Base-by-base conservation (phyloP, 1,140 invertebrate genomes). In the Drosophila cardini region DNA sequence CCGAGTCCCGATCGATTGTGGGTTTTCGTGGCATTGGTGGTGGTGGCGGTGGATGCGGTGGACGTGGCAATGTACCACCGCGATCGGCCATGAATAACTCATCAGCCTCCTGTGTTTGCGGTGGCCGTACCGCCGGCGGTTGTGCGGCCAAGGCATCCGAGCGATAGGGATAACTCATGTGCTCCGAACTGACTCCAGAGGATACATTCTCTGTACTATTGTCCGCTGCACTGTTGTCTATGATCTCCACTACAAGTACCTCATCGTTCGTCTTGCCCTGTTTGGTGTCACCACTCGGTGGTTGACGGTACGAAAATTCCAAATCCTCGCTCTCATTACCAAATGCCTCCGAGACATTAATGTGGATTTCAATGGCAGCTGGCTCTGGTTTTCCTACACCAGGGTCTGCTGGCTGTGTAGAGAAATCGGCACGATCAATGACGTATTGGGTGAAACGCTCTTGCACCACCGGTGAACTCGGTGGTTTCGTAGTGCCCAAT, bases 191-290 rank as follows among this genome's bases (percentile, higher is more conserved):
- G 1, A 21, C 55, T 36, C 58, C 73, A 1, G 45, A 34, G 0
- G 69, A 67, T 4, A 50, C 16, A 6, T 61, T 46, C 21, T 83
- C 79, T 4, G 78, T 80, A 11, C 32, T 40, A 40, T 40, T 40
- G 4, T 40, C 38, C 11, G 38, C 38, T n/a, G 38, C 38, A 13
- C 38, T 79, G 40, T 72, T 79, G 53, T 91, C 91, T 1, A 91
- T 91, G 13, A 92, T 92, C 78, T 92, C 91, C 18, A 92, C 90
- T 8, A 92, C 89, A n/a, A 92, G 63, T n/a, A 92, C 80, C 52
- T 92, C 90, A 36, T 91, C 90, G 36, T 56, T 72, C 10, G 2
- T 21, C 43, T 38, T 63, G 34, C n/a, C 42, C 5, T 21, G 13
- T 8, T 73, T 62, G 38, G 42, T 63, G 0, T 18, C 45, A 36